Evolutionary conservation across 2,797 vertebrate genomes (phyloP), one percentile per base, ranked within the genome.

Genomic region (Eremophila alpestris): DNA sequence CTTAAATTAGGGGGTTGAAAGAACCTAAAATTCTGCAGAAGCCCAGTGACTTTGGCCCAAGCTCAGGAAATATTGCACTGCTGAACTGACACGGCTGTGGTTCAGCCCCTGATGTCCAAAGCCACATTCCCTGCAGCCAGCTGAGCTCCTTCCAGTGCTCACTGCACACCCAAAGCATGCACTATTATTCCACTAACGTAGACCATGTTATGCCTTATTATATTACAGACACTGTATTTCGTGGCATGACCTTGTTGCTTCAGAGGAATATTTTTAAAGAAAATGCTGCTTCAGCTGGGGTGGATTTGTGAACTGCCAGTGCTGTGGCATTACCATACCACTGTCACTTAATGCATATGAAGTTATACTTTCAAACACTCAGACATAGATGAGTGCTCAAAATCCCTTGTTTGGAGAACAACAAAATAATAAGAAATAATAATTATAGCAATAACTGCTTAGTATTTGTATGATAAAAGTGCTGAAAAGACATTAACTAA

Each of bases 401-500:
- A 92, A 91, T 84, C 76, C 67, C 73, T 90, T 91, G 81, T 83
- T 92, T 95, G 87, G 92, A 90, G 70, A 95, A 77, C 76, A 96
- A 83, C 89, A 93, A 80, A 97, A 95, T 71, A 95, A 94, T 87
- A 95, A 81, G 83, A 96, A 96, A 95, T 95, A 96, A 97, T 97
- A 90, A 95, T 95, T 83, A 94, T 38, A 89, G 70, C 90, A 94
- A 92, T 94, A 96, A 93, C 62, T 65, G 83, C 90, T 94, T 91
- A 89, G 86, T 90, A 94, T 92, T 95, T 95, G 30, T 93, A 88
- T 83, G 79, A 96, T 85, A 89, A 94, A 97, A 97, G 74, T 90
- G 83, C 93, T 89, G 93, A 96, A 95, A 95, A 95, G 77, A 94
- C 94, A 96, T 96, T 97, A 97, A 96, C 92, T 95, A 97, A 97